Conservation (phyloP, 1,140 invertebrate species). For the Andricus grossulariae region DNA sequence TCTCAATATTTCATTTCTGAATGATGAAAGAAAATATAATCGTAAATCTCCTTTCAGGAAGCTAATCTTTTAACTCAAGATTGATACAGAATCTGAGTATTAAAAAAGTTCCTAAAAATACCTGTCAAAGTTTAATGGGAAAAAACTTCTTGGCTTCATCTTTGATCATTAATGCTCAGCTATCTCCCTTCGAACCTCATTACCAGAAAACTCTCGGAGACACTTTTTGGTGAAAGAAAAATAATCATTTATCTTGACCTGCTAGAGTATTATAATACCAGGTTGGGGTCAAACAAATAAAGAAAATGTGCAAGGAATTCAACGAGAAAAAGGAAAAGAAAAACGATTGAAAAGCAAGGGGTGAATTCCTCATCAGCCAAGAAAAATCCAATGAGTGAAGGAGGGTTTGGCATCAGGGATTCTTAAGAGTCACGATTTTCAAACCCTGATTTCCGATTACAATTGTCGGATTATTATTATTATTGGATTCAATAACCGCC, state of each 20-base stretch:
- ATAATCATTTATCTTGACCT: slow-evolving; percentile 18
- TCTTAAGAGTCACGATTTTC: too few species aligned
- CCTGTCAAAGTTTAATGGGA: slow-evolving; percentile 12
- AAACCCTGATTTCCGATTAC: too few species aligned
- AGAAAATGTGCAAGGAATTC: neutral
- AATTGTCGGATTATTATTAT: too few species aligned
- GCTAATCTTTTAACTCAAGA: slow-evolving; percentile 13
- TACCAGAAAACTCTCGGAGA: slow-evolving; percentile 27
- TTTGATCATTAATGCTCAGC: slow-evolving; percentile 19
- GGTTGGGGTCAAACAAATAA: neutral
- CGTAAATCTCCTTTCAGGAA: neutral
- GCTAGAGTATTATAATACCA: neutral
- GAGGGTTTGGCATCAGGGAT: neutral
- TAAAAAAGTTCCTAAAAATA: neutral
- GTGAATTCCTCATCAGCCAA: neutral
- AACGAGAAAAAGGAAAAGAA: neutral
- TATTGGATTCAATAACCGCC: too few species aligned
- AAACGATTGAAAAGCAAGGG: neutral
- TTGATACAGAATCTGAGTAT: neutral
- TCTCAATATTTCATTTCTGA: neutral
- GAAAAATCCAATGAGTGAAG: neutral
- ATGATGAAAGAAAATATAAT: slow-evolving; percentile 16
- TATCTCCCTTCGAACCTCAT: slow-evolving; percentile 12
- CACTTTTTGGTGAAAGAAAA: neutral
- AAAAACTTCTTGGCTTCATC: slow-evolving; percentile 22